These are phyloP conservation scores for Drosophila sordidula DNA, from an alignment of 2,888 invertebrate genomes.

Conservation along the genomic window DNA sequence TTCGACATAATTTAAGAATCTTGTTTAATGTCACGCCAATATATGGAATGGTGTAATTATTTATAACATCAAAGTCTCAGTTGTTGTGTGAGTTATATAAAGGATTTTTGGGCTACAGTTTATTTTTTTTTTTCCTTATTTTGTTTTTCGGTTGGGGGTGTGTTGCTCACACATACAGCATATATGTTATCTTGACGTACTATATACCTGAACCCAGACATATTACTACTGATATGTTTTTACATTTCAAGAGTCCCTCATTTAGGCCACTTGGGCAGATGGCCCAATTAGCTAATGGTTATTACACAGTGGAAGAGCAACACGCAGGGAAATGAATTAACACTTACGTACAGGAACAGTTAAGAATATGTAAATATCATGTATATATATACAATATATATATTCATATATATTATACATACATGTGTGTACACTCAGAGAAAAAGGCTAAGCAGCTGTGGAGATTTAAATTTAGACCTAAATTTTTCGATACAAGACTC, in stretches of 20 bases:
- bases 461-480: too few relatives aligned
- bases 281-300: slow-evolving; percentile 74
- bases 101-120: background rate
- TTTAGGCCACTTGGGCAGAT: slow-evolving; percentile 40
- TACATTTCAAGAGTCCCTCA: slow-evolving; percentile 18
- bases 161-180: background rate
- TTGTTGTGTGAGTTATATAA: background rate
- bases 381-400: slow-evolving; percentile 5
- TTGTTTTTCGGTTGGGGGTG: background rate
- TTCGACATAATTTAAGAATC: too few relatives aligned
- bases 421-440: background rate
- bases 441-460: background rate
- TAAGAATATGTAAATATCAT: slow-evolving; percentile 7
- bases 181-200: slow-evolving; percentile 8
- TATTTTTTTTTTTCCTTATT: background rate
- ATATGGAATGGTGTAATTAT: background rate
- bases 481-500: too few relatives aligned
- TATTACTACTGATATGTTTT: background rate
- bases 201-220: background rate
- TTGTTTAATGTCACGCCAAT: background rate
- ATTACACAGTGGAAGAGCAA: slow-evolving; percentile 49
- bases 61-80: background rate
- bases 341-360: slow-evolving; percentile 14
- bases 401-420: slow-evolving; percentile 4
- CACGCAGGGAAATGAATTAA: slow-evolving; percentile 31